A percentile compares a stretch with the other conserved stretches of the same genome.
Evolutionary conservation across 2,888 invertebrate species (phyloP).

Genomic region (Polydrusus cervinus): DNA sequence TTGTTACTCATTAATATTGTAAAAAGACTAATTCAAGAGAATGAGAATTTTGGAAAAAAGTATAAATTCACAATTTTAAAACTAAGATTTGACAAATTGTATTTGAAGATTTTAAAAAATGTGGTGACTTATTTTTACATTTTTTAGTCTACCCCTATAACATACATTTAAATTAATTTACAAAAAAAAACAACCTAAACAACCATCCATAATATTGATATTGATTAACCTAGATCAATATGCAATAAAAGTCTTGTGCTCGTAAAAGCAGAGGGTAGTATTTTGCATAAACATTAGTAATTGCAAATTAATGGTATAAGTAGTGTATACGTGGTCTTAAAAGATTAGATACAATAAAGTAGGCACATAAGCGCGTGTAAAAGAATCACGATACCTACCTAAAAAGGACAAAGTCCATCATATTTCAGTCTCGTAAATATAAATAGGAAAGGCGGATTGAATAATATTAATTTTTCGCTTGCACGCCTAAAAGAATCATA

Average conservation of each 20-base stretch:
- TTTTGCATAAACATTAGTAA: neutral
- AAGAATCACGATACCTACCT: slow-evolving; percentile 6
- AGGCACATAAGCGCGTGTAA: neutral
- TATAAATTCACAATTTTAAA: too few species aligned
- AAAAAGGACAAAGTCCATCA: neutral
- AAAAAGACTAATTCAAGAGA: too few species aligned
- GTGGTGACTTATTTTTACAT: too few species aligned
- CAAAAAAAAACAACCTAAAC: too few species aligned
- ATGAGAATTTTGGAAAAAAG: too few species aligned
- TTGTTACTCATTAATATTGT: too few species aligned
- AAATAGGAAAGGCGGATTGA: neutral
- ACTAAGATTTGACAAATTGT: too few species aligned
- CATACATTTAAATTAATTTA: too few species aligned
- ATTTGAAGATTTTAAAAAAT: too few species aligned
- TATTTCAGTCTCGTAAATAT: slow-evolving; percentile 11
- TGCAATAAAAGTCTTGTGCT: neutral
- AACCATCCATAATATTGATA: neutral
- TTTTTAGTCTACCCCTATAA: too few species aligned
- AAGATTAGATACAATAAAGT: neutral
- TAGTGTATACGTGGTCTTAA: neutral
- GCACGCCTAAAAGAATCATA: neutral
- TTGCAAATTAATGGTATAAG: neutral
- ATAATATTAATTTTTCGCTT: neutral
- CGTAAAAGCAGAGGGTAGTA: neutral
- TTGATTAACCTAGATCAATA: slow-evolving; percentile 4